These are phyloP conservation scores for Diachasmimorpha longicaudata DNA, from an alignment of 1,140 invertebrate genomes.

Conservation along the genomic window DNA sequence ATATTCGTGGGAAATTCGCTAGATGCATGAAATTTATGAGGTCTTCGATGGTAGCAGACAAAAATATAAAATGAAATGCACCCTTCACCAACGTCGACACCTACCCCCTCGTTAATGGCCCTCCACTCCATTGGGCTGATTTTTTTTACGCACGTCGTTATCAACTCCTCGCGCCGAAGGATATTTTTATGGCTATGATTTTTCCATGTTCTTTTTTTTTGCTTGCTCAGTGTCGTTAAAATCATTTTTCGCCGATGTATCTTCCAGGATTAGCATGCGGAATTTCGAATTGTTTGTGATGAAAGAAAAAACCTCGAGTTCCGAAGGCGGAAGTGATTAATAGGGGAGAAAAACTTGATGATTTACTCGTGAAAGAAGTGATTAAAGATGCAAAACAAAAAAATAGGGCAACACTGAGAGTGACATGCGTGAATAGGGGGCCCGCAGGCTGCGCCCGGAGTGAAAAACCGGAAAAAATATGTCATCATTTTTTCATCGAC, in stretches of 20 bases:
- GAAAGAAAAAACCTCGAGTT: neutral
- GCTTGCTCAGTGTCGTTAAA: conserved; percentile 46
- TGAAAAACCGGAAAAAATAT: conserved; percentile 63
- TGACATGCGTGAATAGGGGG: neutral
- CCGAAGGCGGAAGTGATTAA: neutral
- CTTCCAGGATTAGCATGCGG: neutral
- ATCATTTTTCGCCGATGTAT: conserved; percentile 14
- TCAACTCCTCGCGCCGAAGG: neutral
- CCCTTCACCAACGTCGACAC: neutral
- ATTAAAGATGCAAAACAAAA: conserved; percentile 14
- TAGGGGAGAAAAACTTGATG: neutral
- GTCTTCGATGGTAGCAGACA: neutral
- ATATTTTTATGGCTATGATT: conserved; percentile 58
- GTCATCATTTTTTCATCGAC: conserved; percentile 62
- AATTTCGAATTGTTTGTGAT: neutral
- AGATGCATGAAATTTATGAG: neutral
- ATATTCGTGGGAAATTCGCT: neutral
- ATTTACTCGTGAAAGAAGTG: conserved; percentile 12
- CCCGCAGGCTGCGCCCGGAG: conserved; percentile 38
- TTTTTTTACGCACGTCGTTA: conserved; percentile 5
- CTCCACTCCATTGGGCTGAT: neutral
- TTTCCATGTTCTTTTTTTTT: conserved; percentile 49
- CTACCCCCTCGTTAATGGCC: neutral
- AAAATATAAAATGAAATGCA: neutral
- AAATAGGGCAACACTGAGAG: conserved; percentile 28